Percentiles rank a stretch among this genome's conserved stretches.
Evolutionary conservation across 2,113 vertebrate genomes (phyloP).

Genomic region (Apodemus speciosus): DNA sequence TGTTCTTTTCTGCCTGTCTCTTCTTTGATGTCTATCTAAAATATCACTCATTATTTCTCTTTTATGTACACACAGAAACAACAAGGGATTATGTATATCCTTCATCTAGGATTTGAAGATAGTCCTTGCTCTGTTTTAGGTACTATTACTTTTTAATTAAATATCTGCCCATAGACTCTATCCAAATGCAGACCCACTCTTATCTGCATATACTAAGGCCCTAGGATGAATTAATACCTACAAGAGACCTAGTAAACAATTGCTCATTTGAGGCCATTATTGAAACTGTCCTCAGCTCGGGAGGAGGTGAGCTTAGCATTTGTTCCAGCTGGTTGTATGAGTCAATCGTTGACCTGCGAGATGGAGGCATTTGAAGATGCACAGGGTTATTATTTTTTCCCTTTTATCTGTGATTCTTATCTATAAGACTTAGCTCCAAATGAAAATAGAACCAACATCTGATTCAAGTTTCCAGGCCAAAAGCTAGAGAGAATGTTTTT

Average conservation of each 20-base stretch:
- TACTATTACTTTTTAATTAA: background rate
- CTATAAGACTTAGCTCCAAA: constrained; percentile 26
- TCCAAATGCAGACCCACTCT: background rate
- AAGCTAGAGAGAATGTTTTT: constrained; percentile 50
- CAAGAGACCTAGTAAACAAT: background rate
- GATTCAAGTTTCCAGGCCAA: constrained; percentile 40
- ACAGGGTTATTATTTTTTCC: constrained; percentile 53
- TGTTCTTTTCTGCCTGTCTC: background rate
- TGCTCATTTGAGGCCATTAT: background rate
- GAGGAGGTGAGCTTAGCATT: background rate
- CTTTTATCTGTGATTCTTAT: constrained; percentile 53
- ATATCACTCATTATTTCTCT: background rate
- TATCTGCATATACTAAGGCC: background rate
- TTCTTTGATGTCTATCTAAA: background rate
- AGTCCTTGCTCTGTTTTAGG: constrained; percentile 23
- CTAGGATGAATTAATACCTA: background rate
- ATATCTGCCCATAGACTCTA: background rate
- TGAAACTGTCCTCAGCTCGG: constrained; percentile 10
- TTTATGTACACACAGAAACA: background rate
- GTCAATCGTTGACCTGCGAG: constrained; percentile 26
- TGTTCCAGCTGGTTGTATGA: background rate
- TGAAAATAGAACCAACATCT: constrained; percentile 51
- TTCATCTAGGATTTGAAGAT: background rate
- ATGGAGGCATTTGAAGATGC: constrained; percentile 25
- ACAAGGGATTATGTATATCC: background rate